Evolutionary conservation across 2,113 vertebrate species (phyloP), one percentile per base, ranked within the genome.

Genomic region (Mionectes macconnelli): DNA sequence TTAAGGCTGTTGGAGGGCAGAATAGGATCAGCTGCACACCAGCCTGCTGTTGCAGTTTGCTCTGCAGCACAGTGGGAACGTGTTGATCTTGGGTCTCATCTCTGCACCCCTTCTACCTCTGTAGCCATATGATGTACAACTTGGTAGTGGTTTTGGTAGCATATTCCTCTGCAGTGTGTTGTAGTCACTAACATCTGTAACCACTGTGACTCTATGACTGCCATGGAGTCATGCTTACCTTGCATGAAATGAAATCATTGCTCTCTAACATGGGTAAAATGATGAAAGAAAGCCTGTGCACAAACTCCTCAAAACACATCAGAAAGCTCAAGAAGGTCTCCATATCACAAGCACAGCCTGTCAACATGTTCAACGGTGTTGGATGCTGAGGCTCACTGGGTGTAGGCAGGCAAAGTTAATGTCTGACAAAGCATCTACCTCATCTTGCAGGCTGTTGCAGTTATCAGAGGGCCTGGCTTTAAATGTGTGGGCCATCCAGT

Each of bases 361-460:
- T 63, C 69, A 35, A 21, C 15, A 12, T 6, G 28, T 47, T 12
- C 20, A 67, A 18, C 31, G 62, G 40, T 9, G n/a, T 12, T 33
- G 52, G 59, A 44, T 87, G 85, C 75, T 52, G n/a, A 77, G 33
- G 67, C 23, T 31, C 35, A 13, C 21, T 21, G n/a, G 28, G 14
- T 37, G 14, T 6, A 35, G 69, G 56, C 53, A 28, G 78, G 23
- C 7, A 75, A 85, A 76, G 67, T 15, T 85, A 16, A 57, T 21
- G 22, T 30, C 69, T 82, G 66, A 79, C 23, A 70, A 74, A 93
- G 49, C 16, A 55, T 44, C 21, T 77, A 63, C 49, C 20, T 70
- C 1, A 4, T 37, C 20, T 79, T 74, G 45, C 35, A n/a, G 0
- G 1, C 30, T 56, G 27, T 50, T 47, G 42, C 3, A 0, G 64